Evolutionary conservation across 1,140 invertebrate genomes (phyloP).

Genomic region (Tetramorium parvispinum): DNA sequence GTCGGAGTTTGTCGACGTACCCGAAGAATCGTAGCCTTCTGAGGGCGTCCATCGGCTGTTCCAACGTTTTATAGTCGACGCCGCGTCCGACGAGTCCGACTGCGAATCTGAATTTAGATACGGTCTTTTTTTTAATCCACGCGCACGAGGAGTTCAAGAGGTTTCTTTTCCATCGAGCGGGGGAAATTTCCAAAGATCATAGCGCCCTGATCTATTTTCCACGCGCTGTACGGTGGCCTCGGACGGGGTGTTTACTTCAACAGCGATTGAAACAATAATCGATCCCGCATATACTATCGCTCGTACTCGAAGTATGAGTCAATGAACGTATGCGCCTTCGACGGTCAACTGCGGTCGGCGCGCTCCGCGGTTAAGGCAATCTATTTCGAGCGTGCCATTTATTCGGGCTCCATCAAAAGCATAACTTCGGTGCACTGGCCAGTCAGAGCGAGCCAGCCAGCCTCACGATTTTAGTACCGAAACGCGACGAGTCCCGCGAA

Average conservation of each 20-base stretch:
- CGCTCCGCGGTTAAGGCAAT: constrained; percentile 31
- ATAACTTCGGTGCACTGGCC: constrained; percentile 30
- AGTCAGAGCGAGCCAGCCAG: not conserved
- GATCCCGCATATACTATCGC: not conserved
- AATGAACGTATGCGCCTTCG: constrained; percentile 42
- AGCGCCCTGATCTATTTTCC: constrained; percentile 11
- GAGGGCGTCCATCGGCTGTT: constrained; percentile 79
- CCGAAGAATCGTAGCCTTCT: constrained; percentile 81
- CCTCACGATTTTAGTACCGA: constrained; percentile 40
- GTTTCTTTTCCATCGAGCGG: not conserved
- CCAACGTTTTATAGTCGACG: constrained; percentile 81
- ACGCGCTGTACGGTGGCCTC: not conserved
- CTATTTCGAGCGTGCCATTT: constrained; percentile 41
- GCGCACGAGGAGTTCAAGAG: constrained; percentile 7
- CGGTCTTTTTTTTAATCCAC: constrained; percentile 48
- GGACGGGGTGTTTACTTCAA: not conserved
- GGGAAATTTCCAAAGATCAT: not conserved
- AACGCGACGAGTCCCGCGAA: not conserved
- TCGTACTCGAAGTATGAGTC: constrained; percentile 3
- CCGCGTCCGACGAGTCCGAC: constrained; percentile 80
- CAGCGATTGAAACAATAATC: constrained; percentile 16
- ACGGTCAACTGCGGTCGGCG: constrained; percentile 6
- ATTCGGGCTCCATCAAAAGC: constrained; percentile 39
- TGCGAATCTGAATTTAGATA: constrained; percentile 74
- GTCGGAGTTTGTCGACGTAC: constrained; percentile 79